Evolutionary conservation across 2,113 vertebrate species (phyloP).

Genomic region (Peromyscus leucopus): DNA sequence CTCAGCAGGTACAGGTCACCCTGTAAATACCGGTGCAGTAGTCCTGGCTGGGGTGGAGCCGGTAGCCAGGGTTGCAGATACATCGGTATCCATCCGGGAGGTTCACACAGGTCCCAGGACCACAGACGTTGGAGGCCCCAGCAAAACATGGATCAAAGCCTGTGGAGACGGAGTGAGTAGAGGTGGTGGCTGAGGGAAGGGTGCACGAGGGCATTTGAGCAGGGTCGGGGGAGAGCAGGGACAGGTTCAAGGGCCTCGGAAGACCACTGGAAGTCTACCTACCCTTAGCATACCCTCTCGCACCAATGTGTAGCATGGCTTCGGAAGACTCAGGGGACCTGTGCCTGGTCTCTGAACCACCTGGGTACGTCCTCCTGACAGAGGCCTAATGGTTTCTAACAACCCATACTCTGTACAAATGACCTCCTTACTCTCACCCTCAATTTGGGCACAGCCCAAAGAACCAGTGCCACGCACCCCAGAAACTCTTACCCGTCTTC

Average conservation of each 20-base stretch:
- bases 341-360: background rate
- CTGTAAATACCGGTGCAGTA: conserved; percentile 89
- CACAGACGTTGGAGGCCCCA: conserved; percentile 90
- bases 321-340: background rate
- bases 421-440: background rate
- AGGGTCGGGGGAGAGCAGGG: background rate
- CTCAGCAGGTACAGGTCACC: background rate
- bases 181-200: background rate
- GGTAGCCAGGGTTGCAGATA: conserved; percentile 92
- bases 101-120: conserved; percentile 91
- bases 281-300: background rate
- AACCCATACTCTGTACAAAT: background rate
- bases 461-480: background rate
- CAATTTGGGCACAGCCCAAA: background rate
- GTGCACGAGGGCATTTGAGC: background rate
- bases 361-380: fast-evolving
- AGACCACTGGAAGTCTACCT: background rate
- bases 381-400: background rate
- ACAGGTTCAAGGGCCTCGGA: background rate
- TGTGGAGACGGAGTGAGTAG: conserved; percentile 36
- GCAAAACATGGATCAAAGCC: conserved; percentile 84
- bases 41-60: conserved; percentile 85
- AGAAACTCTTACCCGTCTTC: background rate
- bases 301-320: background rate
- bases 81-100: conserved; percentile 91